Conservation (phyloP, 1,140 invertebrate genomes). For the Pissodes strobi region DNA sequence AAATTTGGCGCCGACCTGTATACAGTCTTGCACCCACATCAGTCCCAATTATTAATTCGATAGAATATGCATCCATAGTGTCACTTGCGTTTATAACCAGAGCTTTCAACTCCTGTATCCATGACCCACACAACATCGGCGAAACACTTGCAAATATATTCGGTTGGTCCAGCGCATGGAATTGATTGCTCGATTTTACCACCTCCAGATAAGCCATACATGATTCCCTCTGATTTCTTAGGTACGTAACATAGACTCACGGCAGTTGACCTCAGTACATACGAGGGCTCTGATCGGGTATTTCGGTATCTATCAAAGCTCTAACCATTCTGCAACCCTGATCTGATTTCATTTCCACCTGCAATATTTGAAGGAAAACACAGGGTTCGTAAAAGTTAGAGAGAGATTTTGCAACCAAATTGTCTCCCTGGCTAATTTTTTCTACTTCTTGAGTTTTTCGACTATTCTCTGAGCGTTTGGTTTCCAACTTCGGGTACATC, state of each 20-base stretch:
- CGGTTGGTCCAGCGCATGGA: constrained; percentile 29
- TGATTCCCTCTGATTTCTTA: constrained; percentile 9
- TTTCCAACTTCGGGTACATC: constrained; percentile 11
- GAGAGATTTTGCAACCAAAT: neutral
- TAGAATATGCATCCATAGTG: neutral
- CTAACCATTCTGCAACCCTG: neutral
- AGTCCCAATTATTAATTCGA: constrained; percentile 38
- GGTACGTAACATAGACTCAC: neutral
- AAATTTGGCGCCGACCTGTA: constrained; percentile 38
- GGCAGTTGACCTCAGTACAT: constrained; percentile 9
- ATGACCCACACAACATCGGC: constrained; percentile 6
- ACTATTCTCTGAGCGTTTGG: neutral
- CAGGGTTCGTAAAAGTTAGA: neutral
- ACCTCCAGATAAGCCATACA: constrained; percentile 23
- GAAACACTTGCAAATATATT: constrained; percentile 16
- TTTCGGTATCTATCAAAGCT: constrained; percentile 22
- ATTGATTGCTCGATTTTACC: neutral
- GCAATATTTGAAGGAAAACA: constrained; percentile 27
- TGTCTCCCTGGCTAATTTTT: neutral
- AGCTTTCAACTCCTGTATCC: constrained; percentile 7
- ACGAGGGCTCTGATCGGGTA: constrained; percentile 18
- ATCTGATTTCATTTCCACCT: neutral
- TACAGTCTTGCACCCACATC: constrained; percentile 50
- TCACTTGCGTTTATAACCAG: constrained; percentile 11
- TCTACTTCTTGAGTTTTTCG: neutral